Evolutionary conservation across 2,888 invertebrate species (phyloP).

Genomic region (Drosophila mimetica): DNA sequence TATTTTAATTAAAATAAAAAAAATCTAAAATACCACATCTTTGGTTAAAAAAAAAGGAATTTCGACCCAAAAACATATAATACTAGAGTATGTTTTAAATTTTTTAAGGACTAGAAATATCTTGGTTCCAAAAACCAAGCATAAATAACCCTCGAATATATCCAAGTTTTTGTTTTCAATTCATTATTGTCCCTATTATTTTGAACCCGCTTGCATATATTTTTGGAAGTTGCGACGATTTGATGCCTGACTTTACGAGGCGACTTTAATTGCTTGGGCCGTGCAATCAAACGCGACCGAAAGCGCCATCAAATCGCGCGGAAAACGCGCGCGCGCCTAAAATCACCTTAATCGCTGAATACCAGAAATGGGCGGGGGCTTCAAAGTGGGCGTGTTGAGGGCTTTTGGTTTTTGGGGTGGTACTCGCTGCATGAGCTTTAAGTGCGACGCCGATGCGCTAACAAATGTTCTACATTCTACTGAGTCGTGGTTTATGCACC

Average conservation of each 20-base stretch:
- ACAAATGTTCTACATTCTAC: slow-evolving; percentile 50
- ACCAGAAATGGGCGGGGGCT: slow-evolving; percentile 1
- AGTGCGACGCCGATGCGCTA: slow-evolving; percentile 66
- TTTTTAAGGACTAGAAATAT: no score
- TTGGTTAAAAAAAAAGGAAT: no score
- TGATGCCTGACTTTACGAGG: slow-evolving; percentile 65
- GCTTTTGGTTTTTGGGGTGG: background rate
- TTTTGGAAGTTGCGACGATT: slow-evolving; percentile 17
- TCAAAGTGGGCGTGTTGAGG: background rate
- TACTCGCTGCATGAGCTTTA: slow-evolving; percentile 57
- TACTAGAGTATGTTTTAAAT: no score
- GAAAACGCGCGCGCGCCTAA: slow-evolving; percentile 62
- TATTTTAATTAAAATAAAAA: background rate
- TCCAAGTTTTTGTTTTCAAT: background rate
- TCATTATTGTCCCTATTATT: background rate
- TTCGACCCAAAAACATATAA: no score
- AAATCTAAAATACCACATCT: no score
- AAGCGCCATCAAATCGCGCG: slow-evolving; percentile 75
- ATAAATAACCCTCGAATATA: no score
- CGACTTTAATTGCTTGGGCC: slow-evolving; percentile 67
- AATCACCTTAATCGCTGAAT: slow-evolving; percentile 59
- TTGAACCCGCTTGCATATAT: background rate
- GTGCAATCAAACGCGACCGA: slow-evolving; percentile 66
- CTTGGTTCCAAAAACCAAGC: no score
- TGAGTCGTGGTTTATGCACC: slow-evolving; percentile 24